These are phyloP conservation scores for Valencia hispanica DNA, from an alignment of 2,797 vertebrate species.

Conservation along the genomic window DNA sequence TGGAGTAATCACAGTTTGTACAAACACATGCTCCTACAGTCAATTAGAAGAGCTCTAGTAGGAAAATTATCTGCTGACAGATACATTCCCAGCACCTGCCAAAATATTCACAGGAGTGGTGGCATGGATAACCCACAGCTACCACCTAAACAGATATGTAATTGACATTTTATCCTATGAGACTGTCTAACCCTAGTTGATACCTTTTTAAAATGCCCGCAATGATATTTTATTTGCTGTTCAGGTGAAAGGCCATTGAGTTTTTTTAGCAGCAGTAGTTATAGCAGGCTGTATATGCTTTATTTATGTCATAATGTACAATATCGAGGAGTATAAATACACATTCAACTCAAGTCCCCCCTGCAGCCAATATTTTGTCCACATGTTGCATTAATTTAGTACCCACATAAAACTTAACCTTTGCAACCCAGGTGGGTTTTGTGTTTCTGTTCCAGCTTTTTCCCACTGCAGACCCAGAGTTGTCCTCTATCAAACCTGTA, in stretches of 20 bases:
- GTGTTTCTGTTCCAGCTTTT: background rate
- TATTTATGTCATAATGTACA: background rate
- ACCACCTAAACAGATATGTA: slow-evolving; percentile 9
- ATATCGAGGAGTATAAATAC: background rate
- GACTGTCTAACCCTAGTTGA: slow-evolving; percentile 20
- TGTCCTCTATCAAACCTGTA: background rate
- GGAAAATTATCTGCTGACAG: slow-evolving; percentile 29
- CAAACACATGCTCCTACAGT: slow-evolving; percentile 17
- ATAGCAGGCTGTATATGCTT: background rate
- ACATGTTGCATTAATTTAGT: background rate
- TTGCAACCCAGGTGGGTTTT: background rate
- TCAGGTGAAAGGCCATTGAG: background rate
- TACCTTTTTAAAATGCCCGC: background rate
- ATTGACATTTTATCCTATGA: slow-evolving; percentile 27
- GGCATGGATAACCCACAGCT: slow-evolving; percentile 23
- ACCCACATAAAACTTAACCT: background rate
- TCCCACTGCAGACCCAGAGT: background rate
- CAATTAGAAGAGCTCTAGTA: slow-evolving; percentile 3
- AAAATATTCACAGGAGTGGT: slow-evolving; percentile 30
- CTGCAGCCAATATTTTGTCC: background rate
- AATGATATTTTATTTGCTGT: slow-evolving; percentile 9
- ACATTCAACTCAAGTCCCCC: background rate
- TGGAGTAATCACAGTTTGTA: slow-evolving; percentile 20
- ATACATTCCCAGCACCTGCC: slow-evolving; percentile 26
- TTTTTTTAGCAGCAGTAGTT: background rate